Base-by-base conservation (phyloP, 2,113 vertebrate genomes). In the Setophaga coronata region DNA sequence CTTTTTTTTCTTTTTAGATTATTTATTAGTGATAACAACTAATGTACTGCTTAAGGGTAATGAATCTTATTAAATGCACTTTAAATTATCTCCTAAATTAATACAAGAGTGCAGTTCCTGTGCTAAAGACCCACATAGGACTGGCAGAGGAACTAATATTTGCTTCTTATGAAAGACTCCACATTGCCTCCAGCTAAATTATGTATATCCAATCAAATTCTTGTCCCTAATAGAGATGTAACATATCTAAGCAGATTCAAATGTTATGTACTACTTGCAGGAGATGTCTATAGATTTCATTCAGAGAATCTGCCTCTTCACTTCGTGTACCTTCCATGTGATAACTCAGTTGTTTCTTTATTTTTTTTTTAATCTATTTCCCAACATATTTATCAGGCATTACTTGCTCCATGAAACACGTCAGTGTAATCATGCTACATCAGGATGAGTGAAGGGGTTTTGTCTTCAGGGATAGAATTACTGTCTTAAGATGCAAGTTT, bases 11-110 rank as follows among this genome's bases (percentile, higher is more conserved):
- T 69, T 95, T 89, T 64, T 71, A 86, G 92, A 71, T 87, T 94
- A 90, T 95, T 96, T 97, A 92, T 95, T 92, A 92, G 82, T 62
- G 93, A 83, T 94, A 96, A 92, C 88, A 90, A 73, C 79, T 86
- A 88, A 94, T 93, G 85, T 90, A 88, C 67, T 83, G 87, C 90
- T 97, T 95, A 96, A 96, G 96, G 93, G 90, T 96, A 93, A 96
- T 95, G 74, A 96, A 95, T 94, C 95, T 94, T 95, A 87, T 93
- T 93, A 95, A 95, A 86, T 1, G 2, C 60, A 64, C 85, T 96
- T 94, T 66, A 83, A 95, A n/a, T 96, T 95, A 94, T 95, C 76
- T 93, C 82, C 43, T 84, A 92, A 95, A 95, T 95, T 94, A 93
- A 90, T 81, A 74, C 31, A 70, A 78, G 60, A 89, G 82, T 56